Base-by-base conservation (phyloP, 1,140 invertebrate species). In the Eurosta solidaginis region DNA sequence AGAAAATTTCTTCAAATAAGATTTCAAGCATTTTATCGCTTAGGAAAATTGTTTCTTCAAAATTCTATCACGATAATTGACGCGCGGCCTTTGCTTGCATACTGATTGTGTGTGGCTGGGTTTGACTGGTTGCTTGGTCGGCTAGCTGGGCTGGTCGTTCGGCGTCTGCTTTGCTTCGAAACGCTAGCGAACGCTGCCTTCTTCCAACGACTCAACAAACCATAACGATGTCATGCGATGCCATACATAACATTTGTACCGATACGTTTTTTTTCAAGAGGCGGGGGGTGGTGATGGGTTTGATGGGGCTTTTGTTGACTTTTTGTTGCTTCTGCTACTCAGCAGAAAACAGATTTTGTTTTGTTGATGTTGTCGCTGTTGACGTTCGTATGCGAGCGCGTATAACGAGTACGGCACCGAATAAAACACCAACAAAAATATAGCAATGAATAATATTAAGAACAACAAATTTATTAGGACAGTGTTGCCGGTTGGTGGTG, bases 371-470 rank as follows among this genome's bases (percentile, higher is more conserved):
- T n/a, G 59, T 68, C n/a, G 59, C n/a, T 2, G 59, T n/a, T 10
- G 33, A 17, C 9, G 3, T 49, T 25, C 27, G 33, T 40, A 68
- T 17, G n/a, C 9, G 59, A n/a, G n/a, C 59, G 7, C n/a, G 17
- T 20, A n/a, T 29, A 68, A 68, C 59, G 59, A n/a, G 27, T 59
- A 36, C 27, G 27, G 59, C 59, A 63, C 12, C 17, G 52, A 59
- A 27, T 29, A 59, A 59, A 59, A 27, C 52, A 22, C 52, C 52
- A 10, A 63, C 17, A n/a, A 68, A 68, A n/a, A 68, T 29, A 33
- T 40, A 33, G 59, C 59, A 68, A 68, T 68, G 59, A 68, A 68
- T 40, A 20, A 68, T 68, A 68, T 68, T n/a, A 68, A 68, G 59
- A 68, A 68, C 59, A 68, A 68, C 59, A 68, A 40, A n/a, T n/a